A percentile compares a stretch with the other conserved stretches of the same genome.
These are phyloP conservation scores for Drosophila saltans DNA, from an alignment of 1,140 invertebrate species.

Conservation along the genomic window DNA sequence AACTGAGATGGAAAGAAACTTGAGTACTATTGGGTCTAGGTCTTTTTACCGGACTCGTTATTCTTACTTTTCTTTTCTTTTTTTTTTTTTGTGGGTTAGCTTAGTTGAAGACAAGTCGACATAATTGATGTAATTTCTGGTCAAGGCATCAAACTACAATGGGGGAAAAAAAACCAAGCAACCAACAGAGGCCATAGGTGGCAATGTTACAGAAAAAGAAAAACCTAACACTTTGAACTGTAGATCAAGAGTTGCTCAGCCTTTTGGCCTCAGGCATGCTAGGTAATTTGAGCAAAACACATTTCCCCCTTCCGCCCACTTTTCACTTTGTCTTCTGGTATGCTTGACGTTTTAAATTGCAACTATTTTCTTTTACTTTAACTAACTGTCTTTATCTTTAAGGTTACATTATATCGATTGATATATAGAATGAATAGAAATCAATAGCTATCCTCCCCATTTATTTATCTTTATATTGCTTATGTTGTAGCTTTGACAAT, in stretches of 20 bases:
- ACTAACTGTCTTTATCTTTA: conserved; percentile 30
- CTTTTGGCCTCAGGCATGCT: background rate
- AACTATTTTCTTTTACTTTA: conserved; percentile 12
- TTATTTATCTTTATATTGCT: conserved; percentile 18
- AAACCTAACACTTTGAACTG: conserved; percentile 28
- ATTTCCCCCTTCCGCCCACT: too few species aligned
- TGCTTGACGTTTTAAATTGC: background rate
- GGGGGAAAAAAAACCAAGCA: background rate
- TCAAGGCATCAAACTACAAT: conserved; percentile 64
- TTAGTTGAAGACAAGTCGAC: conserved; percentile 67
- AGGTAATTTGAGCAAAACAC: background rate
- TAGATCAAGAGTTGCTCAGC: background rate
- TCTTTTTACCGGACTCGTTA: conserved; percentile 59
- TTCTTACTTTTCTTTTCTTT: conserved; percentile 60
- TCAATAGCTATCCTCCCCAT: conserved; percentile 58
- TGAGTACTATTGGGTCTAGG: conserved; percentile 52
- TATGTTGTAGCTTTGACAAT: conserved; percentile 35
- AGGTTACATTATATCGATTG: conserved; percentile 59
- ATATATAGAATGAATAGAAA: conserved; percentile 41
- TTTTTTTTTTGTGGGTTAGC: conserved; percentile 37
- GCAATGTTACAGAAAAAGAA: background rate
- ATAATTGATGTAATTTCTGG: conserved; percentile 79
- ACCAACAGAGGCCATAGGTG: conserved; percentile 21
- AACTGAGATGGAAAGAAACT: conserved; percentile 26
- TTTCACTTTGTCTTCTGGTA: background rate